Evolutionary conservation across 2,113 vertebrate genomes (phyloP), one percentile per base, ranked within the genome.

Genomic region (Microtus oregoni): DNA sequence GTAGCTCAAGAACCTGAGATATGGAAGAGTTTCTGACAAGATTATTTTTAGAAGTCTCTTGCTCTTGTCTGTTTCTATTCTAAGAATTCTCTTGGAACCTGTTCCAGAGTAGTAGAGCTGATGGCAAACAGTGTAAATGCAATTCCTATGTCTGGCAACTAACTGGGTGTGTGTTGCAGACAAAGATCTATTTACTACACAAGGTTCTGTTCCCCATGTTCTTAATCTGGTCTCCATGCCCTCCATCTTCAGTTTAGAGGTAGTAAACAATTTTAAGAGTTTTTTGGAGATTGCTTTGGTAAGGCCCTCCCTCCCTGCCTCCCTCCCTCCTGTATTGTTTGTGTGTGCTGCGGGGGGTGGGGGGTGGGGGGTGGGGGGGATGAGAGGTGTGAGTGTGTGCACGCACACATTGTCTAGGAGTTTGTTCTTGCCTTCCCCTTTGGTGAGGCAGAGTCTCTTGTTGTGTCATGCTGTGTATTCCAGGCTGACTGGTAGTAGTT

Each of bases 51-150:
- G 98, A 97, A 77, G 58, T 87, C 61, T 78, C 68, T 97, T 98
- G 96, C 98, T 98, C 97, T 92, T 98, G 87, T 98, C 97, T 98
- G 97, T 98, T 98, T 98, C 98, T 98, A 98, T 98, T 98, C 96
- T 98, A 92, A 98, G 98, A 98, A 98, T 98, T 98, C 93, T 94
- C 97, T 97, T 98, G 98, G 96, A 98, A 97, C 93, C 89, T 6
- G 20, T 98, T 98, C 83, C 94, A 96, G 94, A 93, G 96, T 96
- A 96, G 81, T 38, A 30, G 91, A 1, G 78, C 68, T 3, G 75
- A 95, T 81, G 44, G 94, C 89, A 73, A 10, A 32, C 50, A 81
- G 41, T 15, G 10, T 38, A 0, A 38, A 93, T 58, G 0, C 3
- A 90, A 61, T 94, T 97, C 63, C 0, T 95, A 0, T 94, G 89